Evolutionary conservation across 2,888 invertebrate genomes (phyloP), one percentile per base, ranked within the genome.

Genomic region (Lasioglossum zephyrum): DNA sequence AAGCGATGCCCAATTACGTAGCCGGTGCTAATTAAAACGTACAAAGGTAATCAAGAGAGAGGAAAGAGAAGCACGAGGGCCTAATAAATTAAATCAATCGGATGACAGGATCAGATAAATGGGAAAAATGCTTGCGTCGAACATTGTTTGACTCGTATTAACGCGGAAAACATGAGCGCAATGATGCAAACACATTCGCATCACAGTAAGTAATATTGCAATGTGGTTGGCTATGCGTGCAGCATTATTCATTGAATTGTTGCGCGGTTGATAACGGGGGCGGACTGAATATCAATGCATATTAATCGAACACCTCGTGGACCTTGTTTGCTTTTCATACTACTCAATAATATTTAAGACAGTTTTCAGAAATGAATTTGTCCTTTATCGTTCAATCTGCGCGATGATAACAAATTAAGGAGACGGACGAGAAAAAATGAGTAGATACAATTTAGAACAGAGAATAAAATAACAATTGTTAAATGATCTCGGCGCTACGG

Each of bases 11-110:
- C 60, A 26, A 26, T 31, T 63, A 63, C 26, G 60, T 63, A 63
- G 26, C 16, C 26, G 60, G 4, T 31, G 60, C 11, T 63, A 16
- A 63, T 63, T 31, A 63, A 26, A 63, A 26, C 26, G 60, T 26
- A 63, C 60, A 63, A 63, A 63, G 26, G 13, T 63, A 63, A 63
- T 63, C 26, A 63, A 63, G 60, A 63, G 26, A 63, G 26, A 31
- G 60, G 26, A 31, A 63, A 16, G 26, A 31, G 26, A 60, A n/a
- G 60, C n/a, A 63, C 60, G 60, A 31, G 26, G 16, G 60, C 13
- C 16, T 63, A 63, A 63, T 63, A 63, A 63, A 63, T 26, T 26
- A 16, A 63, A 63, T 63, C 26, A 26, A 31, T 63, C 26, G 60
- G 5, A 63, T 16, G 60, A 26, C 60, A 2, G 60, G 60, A 16